These are phyloP conservation scores for Mionectes olivaceus DNA, from an alignment of 2,797 vertebrate genomes.

Conservation along the genomic window DNA sequence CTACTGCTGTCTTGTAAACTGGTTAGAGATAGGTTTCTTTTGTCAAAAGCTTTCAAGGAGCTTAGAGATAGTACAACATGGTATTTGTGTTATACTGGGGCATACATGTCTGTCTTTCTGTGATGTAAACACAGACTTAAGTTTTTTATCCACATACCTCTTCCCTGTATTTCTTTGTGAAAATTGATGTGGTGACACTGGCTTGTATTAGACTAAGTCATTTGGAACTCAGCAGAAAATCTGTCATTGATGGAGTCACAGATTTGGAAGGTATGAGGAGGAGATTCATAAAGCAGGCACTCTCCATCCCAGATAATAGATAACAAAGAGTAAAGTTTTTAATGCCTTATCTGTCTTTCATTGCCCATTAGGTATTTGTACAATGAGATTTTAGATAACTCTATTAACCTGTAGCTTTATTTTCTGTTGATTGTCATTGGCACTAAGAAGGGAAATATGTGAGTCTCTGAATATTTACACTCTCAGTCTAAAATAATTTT, in stretches of 20 bases:
- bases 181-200: neutral
- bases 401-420: neutral
- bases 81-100: neutral
- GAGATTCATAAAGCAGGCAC: neutral
- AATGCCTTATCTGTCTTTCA: neutral
- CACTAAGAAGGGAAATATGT: neutral
- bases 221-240: neutral
- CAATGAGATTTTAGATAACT: neutral
- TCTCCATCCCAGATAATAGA: neutral
- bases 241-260: neutral
- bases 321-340: neutral
- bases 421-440: neutral
- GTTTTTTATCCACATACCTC: neutral
- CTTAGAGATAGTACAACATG: neutral
- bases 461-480: neutral
- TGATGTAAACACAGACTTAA: neutral
- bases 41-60: neutral
- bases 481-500: neutral
- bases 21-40: neutral
- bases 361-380: neutral
- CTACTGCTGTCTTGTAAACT: neutral
- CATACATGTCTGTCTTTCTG: fast-evolving
- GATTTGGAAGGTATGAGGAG: neutral
- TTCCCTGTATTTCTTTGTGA: neutral
- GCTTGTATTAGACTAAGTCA: neutral